Conservation (phyloP, 2,113 vertebrate species). For the Gorilla gorilla region DNA sequence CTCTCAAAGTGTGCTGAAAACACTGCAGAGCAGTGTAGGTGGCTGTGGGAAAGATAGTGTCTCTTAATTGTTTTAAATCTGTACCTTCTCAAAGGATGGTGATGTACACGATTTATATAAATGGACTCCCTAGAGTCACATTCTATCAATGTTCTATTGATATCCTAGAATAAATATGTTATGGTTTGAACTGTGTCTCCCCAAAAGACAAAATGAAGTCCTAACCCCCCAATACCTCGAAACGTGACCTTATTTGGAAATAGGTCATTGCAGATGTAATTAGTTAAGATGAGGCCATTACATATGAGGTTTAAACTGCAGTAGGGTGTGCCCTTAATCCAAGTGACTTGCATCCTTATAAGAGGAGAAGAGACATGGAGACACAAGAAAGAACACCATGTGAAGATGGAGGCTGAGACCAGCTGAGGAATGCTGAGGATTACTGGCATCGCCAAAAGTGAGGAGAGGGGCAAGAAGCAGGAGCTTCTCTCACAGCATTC, state of each 20-base stretch:
- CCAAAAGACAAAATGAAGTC: not conserved
- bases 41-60: not conserved
- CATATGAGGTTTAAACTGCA: no score
- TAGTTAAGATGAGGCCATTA: not conserved
- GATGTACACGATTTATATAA: not conserved
- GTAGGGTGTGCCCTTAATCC: not conserved
- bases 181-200: not conserved
- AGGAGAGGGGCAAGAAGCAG: not conserved
- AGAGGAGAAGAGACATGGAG: not conserved
- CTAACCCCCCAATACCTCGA: not conserved
- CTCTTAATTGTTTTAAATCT: not conserved
- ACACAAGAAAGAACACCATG: not conserved
- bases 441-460: not conserved
- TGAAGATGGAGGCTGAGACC: not conserved
- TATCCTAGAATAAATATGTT: not conserved
- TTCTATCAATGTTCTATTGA: no score
- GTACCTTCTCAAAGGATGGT: not conserved
- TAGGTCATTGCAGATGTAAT: not conserved
- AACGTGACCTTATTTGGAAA: slow-evolving; percentile 26
- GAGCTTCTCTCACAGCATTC: not conserved
- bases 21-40: not conserved
- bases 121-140: not conserved
- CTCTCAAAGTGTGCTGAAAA: no score
- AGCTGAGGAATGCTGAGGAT: not conserved
- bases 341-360: not conserved